Base-by-base conservation (phyloP, 2,888 invertebrate species). In the Crepidodera aurea region DNA sequence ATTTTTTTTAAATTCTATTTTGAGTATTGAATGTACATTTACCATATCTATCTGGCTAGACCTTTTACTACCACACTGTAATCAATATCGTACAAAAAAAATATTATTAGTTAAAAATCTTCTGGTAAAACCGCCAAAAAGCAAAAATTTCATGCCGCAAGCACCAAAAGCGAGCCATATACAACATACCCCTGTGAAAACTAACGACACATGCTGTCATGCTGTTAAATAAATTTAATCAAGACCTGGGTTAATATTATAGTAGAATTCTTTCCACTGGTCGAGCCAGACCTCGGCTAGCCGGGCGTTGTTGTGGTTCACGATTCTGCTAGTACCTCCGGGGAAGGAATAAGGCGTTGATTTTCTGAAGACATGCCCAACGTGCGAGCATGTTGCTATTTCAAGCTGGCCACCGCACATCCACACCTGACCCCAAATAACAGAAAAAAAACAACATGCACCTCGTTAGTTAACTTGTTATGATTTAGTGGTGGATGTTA, bases 201-300 rank as follows among this genome's bases (percentile, higher is more conserved):
- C 53, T 10, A 44, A 46, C 25, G 13, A 29, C 16, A 34, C 57
- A 42, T 56, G 63, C 59, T 63, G 59, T 63, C 63, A 63, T 59
- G 64, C 60, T 64, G 64, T 64, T 64, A 60, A 51, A 44, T 18
- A 46, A 32, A 48, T 13, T 55, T 46, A 60, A 51, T 46, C 55
- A 50, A 61, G 60, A 95, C 96, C 95, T 91, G 96, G 96, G 87
- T 96, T 96, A 87, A 96, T 94, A 86, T 93, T 94, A 91, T 94
- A 96, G 91, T 95, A 96, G 90, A 97, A 96, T 82, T 93, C 92
- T 88, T 95, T 95, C 93, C 98, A 98, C 80, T 97, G 95, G 86
- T 98, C 98, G 84, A 99, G 90, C 98, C 98, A 99, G 77, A 98
- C 98, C 83, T 97, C 96, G 71, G 96, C 98, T 78, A 98, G 92